Evolutionary conservation across 2,113 vertebrate genomes (phyloP).

Genomic region (Jaculus jaculus): DNA sequence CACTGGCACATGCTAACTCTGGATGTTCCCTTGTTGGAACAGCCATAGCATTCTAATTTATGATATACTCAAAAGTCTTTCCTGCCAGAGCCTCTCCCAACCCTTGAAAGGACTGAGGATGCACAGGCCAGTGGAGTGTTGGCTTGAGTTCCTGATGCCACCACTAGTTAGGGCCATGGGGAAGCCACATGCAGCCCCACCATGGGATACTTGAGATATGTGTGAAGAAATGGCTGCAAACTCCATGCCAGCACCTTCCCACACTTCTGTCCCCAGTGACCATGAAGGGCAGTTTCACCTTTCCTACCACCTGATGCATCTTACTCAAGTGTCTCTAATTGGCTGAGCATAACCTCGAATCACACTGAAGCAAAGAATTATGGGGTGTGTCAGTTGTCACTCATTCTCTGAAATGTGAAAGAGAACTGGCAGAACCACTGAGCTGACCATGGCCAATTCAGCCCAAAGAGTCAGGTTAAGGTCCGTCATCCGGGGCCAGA

Average conservation of each 20-base stretch:
- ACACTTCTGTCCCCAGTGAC: accelerated
- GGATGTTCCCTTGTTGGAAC: background rate
- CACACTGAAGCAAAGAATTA: too few species aligned
- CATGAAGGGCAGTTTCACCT: background rate
- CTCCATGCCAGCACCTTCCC: background rate
- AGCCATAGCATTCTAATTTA: background rate
- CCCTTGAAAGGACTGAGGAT: background rate
- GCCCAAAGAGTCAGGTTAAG: background rate
- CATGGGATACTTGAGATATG: background rate
- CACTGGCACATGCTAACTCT: background rate
- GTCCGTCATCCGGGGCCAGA: background rate
- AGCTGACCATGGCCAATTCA: background rate
- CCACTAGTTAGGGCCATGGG: accelerated
- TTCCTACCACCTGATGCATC: background rate
- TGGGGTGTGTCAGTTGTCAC: accelerated
- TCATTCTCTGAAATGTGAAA: too few species aligned
- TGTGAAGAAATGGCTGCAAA: background rate
- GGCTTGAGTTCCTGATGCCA: background rate
- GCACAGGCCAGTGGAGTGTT: background rate
- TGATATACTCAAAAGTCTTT: background rate
- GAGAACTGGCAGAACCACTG: background rate
- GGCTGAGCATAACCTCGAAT: background rate
- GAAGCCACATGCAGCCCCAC: accelerated
- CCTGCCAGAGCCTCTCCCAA: background rate
- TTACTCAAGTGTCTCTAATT: background rate